Percentiles rank a stretch among this genome's conserved stretches.
Evolutionary conservation across 2,113 vertebrate species (phyloP).

Genomic region (Arothron firmamentum): DNA sequence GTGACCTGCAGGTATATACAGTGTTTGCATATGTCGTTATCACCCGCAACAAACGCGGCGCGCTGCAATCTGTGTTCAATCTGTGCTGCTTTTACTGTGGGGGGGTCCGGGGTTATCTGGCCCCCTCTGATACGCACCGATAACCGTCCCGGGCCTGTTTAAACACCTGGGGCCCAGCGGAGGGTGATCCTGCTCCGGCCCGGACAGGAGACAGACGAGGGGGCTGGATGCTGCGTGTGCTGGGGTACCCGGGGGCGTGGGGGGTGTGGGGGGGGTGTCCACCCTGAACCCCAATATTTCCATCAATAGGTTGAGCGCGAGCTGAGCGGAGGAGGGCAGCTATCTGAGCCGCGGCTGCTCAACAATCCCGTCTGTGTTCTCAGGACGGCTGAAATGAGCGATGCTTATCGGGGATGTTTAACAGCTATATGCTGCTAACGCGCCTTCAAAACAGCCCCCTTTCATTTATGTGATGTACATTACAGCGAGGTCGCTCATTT

Average conservation of each 20-base stretch:
- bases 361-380: constrained; percentile 6
- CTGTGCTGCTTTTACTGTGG: constrained; percentile 71
- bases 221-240: constrained; percentile 27
- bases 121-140: constrained; percentile 76
- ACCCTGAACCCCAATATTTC: constrained; percentile 14
- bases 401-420: constrained; percentile 58
- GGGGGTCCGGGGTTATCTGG: constrained; percentile 82
- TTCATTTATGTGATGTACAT: constrained; percentile 68
- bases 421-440: constrained; percentile 45
- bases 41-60: constrained; percentile 62
- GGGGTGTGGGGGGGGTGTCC: constrained; percentile 22
- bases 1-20: constrained; percentile 11
- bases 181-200: constrained; percentile 60
- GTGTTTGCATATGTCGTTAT: constrained; percentile 58
- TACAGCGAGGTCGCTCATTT: constrained; percentile 65
- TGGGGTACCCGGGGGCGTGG: constrained; percentile 18
- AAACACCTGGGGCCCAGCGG: constrained; percentile 63
- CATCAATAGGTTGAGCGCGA: neutral
- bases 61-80: constrained; percentile 67
- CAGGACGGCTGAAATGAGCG: constrained; percentile 21
- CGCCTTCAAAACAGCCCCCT: constrained; percentile 40
- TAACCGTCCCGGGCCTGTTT: constrained; percentile 74
- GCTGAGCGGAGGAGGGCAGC: neutral
- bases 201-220: constrained; percentile 51
- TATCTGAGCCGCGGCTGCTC: too few species aligned